phyloP scores from a whole-genome alignment of 1,140 invertebrate species.

The Bombus waltoni region DNA sequence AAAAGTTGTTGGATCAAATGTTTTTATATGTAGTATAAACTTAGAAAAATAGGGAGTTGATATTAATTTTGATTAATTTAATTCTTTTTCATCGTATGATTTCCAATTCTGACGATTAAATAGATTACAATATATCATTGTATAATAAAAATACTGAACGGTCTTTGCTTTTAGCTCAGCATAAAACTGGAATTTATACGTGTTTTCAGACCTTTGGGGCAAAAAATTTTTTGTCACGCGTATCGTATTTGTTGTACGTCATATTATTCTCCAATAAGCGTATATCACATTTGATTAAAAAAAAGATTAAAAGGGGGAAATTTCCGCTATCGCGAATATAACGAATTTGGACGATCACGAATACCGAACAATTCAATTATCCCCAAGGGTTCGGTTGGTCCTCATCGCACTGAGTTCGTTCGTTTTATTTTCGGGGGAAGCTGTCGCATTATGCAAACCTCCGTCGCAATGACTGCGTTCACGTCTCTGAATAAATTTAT shows the following conservation, averaged over 20 bases:
- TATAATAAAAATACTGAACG: too few species aligned
- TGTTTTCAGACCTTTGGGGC: too few species aligned
- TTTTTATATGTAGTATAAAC: too few species aligned
- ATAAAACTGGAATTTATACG: too few species aligned
- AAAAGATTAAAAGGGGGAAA: neutral
- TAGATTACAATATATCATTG: too few species aligned
- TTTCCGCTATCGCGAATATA: neutral
- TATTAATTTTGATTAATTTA: too few species aligned
- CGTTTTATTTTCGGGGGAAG: constrained; percentile 28
- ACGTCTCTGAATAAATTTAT: constrained; percentile 46
- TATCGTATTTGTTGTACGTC: neutral
- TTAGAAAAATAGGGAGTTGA: too few species aligned
- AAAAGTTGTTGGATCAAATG: too few species aligned
- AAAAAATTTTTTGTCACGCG: neutral
- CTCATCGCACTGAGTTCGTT: too few species aligned
- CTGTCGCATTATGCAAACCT: constrained; percentile 46
- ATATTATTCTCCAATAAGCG: neutral
- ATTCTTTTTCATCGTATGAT: too few species aligned
- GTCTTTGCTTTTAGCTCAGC: too few species aligned
- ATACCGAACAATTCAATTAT: neutral
- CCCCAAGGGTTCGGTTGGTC: neutral
- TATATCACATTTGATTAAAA: neutral
- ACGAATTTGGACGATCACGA: neutral
- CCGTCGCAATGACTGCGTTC: constrained; percentile 41
- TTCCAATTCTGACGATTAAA: too few species aligned